Evolutionary conservation across 2,797 vertebrate genomes (phyloP).

Genomic region (Anabas testudineus): DNA sequence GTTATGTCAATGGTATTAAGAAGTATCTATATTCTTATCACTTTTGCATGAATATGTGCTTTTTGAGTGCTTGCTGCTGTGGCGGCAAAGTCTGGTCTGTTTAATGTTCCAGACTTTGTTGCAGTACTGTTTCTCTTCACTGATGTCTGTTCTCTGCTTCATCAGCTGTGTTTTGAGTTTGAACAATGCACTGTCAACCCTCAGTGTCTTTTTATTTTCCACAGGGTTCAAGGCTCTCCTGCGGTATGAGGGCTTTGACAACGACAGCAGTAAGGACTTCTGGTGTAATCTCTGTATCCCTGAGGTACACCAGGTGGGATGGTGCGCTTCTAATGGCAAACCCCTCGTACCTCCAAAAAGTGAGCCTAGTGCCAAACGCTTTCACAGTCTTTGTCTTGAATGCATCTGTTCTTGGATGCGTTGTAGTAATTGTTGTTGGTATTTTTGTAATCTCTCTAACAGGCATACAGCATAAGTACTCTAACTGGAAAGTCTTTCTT

Average conservation of each 20-base stretch:
- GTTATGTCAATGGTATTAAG: no score
- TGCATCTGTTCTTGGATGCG: neutral
- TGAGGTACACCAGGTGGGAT: slow-evolving; percentile 97
- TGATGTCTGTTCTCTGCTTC: no score
- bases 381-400: neutral
- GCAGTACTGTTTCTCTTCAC: no score
- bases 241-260: slow-evolving; percentile 98
- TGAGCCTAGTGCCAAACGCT: slow-evolving; percentile 66
- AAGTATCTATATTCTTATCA: no score
- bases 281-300: slow-evolving; percentile 96
- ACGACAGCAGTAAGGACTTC: slow-evolving; percentile 94
- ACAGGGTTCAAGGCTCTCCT: slow-evolving; percentile 95
- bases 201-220: neutral
- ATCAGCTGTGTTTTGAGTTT: neutral
- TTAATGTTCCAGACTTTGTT: no score
- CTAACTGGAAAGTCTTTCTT: slow-evolving; percentile 99
- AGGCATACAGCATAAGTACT: slow-evolving; percentile 98
- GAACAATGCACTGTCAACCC: neutral
- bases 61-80: no score
- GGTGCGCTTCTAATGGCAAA: slow-evolving; percentile 97
- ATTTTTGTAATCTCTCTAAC: slow-evolving; percentile 53
- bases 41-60: no score
- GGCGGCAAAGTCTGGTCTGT: no score
- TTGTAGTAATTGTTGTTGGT: neutral
- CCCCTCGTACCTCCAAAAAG: slow-evolving; percentile 97